Percentiles rank a stretch among this genome's conserved stretches.
These are phyloP conservation scores for Staurois parvus DNA, from an alignment of 2,797 vertebrate genomes.

Conservation along the genomic window DNA sequence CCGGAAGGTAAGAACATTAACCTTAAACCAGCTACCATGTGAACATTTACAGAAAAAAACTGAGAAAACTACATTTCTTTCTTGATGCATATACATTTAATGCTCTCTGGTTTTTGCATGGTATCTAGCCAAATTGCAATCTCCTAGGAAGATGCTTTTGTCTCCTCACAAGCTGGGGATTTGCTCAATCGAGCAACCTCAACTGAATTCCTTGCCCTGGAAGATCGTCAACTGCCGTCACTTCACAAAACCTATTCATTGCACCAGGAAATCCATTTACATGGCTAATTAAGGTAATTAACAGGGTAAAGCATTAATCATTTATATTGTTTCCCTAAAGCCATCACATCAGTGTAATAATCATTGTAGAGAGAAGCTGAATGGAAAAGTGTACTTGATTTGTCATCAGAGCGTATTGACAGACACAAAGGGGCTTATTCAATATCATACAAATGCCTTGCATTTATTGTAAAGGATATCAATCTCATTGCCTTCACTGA, in stretches of 20 bases:
- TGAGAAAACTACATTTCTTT: background rate
- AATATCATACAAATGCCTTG: background rate
- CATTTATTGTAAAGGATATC: too few species aligned
- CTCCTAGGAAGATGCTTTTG: background rate
- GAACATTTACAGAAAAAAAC: background rate
- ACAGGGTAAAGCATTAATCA: conserved; percentile 53
- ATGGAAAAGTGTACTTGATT: conserved; percentile 23
- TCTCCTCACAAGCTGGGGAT: conserved; percentile 21
- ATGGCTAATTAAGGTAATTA: conserved; percentile 55
- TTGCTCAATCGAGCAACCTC: conserved; percentile 31
- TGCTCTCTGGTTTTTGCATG: background rate
- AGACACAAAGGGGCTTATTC: conserved; percentile 3
- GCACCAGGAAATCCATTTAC: conserved; percentile 53
- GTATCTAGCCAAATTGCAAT: background rate
- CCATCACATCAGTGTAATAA: conserved; percentile 53
- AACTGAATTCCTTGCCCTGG: conserved; percentile 29
- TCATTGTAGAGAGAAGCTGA: conserved; percentile 26
- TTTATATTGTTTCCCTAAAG: conserved; percentile 51
- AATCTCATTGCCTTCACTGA: background rate
- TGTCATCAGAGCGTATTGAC: conserved; percentile 18
- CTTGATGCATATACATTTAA: background rate
- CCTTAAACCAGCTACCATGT: background rate
- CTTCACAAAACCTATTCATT: conserved; percentile 51
- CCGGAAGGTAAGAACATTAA: too few species aligned
- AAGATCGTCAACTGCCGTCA: conserved; percentile 45